Conservation (phyloP, 2,113 vertebrate species). For the Neolamprologus sp. region DNA sequence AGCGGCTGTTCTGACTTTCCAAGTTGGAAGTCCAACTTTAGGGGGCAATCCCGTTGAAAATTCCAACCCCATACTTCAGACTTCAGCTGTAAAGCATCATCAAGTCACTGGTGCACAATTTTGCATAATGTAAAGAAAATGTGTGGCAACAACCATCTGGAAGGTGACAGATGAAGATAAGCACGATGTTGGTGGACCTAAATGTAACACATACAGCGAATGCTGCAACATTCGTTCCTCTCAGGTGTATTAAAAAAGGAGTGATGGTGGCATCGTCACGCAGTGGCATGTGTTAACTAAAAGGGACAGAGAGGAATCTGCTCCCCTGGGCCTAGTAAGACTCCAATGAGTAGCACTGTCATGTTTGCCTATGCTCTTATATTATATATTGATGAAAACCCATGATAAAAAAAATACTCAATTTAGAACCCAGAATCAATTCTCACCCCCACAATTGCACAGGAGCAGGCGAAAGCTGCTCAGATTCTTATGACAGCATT, state of each 20-base stretch:
- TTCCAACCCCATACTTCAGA: background rate
- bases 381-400: constrained; percentile 56
- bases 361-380: constrained; percentile 31
- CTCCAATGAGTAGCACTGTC: constrained; percentile 17
- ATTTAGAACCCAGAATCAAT: constrained; percentile 64
- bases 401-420: constrained; percentile 60
- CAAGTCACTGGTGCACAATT: background rate
- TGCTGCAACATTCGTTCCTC: constrained; percentile 7
- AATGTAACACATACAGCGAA: background rate
- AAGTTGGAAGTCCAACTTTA: background rate
- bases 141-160: background rate
- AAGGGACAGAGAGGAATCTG: constrained; percentile 18
- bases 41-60: background rate
- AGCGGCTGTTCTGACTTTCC: background rate
- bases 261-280: constrained; percentile 31
- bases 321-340: constrained; percentile 32
- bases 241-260: constrained; percentile 33
- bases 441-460: constrained; percentile 4
- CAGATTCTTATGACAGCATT: constrained; percentile 49
- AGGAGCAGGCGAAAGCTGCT: background rate
- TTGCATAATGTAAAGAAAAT: background rate
- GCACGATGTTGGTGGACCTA: background rate
- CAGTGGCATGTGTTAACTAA: constrained; percentile 39
- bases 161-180: constrained; percentile 9
- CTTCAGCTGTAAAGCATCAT: background rate